Base-by-base conservation (phyloP, 2,113 vertebrate genomes). In the Albula glossodonta region DNA sequence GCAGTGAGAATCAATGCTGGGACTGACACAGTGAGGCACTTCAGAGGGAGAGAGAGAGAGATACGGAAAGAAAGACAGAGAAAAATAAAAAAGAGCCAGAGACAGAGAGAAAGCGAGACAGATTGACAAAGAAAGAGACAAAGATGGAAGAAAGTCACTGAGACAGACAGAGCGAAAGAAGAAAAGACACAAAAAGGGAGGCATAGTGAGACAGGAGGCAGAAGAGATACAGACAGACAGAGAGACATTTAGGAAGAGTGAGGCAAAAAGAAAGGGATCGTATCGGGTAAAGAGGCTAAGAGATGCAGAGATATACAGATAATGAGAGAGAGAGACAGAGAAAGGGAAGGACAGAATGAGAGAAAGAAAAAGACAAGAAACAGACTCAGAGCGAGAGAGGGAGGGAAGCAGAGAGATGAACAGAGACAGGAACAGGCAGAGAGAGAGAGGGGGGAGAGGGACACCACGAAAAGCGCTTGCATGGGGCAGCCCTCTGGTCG, bases 21-120 rank as follows among this genome's bases (percentile, higher is more conserved):
- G 5, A 56, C 12, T 50, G 17, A 66, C 17, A 70, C 5, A 41
- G 87, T 51, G 8, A 66, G 4, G 31, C 31, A 41, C 31, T 41
- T 41, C 31, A 60, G 15, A 60, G 60, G 22, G 60, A 66, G 60
- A 4, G 22, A 66, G 4, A 60, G 22, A 4, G 60, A 66, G 60
- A 66, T 5, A 60, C 2, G 0, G 57, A 13, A 15, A 12, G 12
- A 13, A 60, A 60, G 8, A 60, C 2, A 13, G 88, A 90, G 88
- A 91, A 80, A 89, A 85, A 89, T 19, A 22, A 25, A 25, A 41
- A 7, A 56, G 51, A 41, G 25, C 17, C 51, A 86, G 88, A 85
- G 83, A 84, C 88, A 89, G 80, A 89, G 85, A 87, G 84, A 85
- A 77, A 83, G 78, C 84, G 41, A 87, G 85, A 80, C 19, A 41